phyloP scores from a whole-genome alignment of 2,113 vertebrate genomes.

The Gnathonemus longibarbis region DNA sequence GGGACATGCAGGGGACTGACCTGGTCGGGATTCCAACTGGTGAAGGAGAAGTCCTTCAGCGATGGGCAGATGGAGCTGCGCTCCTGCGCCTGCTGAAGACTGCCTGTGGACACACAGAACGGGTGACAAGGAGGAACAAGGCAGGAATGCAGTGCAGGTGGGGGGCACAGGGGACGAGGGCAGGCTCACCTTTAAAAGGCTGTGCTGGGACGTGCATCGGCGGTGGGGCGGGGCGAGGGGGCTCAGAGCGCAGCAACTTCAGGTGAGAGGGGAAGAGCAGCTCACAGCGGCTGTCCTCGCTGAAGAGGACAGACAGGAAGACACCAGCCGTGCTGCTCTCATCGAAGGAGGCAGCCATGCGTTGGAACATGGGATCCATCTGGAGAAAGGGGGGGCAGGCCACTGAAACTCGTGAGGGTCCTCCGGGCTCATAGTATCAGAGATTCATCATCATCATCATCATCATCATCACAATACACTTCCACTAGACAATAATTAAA shows the following conservation, averaged over 20 bases:
- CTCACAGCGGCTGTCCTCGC: conserved; percentile 64
- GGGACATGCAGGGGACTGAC: conserved; percentile 47
- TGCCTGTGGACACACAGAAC: conserved; percentile 44
- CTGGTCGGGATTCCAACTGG: conserved; percentile 75
- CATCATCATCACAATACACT: neutral
- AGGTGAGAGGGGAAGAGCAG: conserved; percentile 70
- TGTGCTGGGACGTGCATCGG: conserved; percentile 43
- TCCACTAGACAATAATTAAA: neutral
- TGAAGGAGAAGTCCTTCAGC: conserved; percentile 78
- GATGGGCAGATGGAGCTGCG: conserved; percentile 78
- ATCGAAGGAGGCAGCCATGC: conserved; percentile 74
- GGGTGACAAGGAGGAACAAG: neutral
- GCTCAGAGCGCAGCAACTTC: conserved; percentile 62
- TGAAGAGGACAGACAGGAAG: conserved; percentile 73
- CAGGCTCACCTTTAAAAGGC: conserved; percentile 54
- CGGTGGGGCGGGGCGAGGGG: conserved; percentile 43
- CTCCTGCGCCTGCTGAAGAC: conserved; percentile 61
- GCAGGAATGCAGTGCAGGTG: conserved; percentile 16
- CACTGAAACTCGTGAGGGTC: neutral
- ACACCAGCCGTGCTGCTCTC: conserved; percentile 78
- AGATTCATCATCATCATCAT: neutral
- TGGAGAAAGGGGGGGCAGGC: conserved; percentile 25
- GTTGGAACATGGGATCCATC: conserved; percentile 81
- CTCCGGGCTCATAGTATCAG: neutral
- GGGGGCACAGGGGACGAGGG: neutral